These are phyloP conservation scores for Stegostoma tigrinum DNA, from an alignment of 2,113 vertebrate genomes.

Conservation along the genomic window DNA sequence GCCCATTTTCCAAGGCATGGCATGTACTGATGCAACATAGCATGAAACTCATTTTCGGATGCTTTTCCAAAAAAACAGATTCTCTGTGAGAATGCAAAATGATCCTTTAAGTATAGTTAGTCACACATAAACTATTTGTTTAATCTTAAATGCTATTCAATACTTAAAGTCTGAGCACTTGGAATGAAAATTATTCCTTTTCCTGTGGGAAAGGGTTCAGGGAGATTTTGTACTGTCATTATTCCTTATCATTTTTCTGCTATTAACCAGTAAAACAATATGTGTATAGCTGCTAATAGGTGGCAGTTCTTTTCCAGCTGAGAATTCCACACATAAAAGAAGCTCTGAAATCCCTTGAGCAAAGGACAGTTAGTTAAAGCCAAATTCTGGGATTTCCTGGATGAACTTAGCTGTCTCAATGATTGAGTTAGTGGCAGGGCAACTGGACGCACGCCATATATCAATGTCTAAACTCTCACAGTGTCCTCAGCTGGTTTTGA, in stretches of 20 bases:
- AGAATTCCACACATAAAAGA: slow-evolving; percentile 40
- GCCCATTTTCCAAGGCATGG: not conserved
- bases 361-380: slow-evolving; percentile 38
- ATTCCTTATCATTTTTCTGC: not conserved
- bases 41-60: not conserved
- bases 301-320: not conserved
- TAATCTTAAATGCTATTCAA: not conserved
- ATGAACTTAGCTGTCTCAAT: slow-evolving; percentile 38
- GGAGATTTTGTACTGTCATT: not conserved
- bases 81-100: not conserved
- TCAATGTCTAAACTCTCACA: slow-evolving; percentile 41
- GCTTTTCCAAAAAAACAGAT: not conserved
- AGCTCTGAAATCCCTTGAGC: not conserved
- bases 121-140: not conserved
- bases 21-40: not conserved
- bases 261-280: not conserved
- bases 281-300: slow-evolving; percentile 39
- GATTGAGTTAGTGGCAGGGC: not conserved
- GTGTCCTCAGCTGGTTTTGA: slow-evolving; percentile 46
- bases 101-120: not conserved
- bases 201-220: not conserved
- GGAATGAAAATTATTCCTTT: not conserved
- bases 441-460: slow-evolving; percentile 39
- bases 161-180: not conserved
- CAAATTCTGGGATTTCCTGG: slow-evolving; percentile 28